These are phyloP conservation scores for Erebia aethiops DNA, from an alignment of 2,888 invertebrate genomes.

Conservation along the genomic window DNA sequence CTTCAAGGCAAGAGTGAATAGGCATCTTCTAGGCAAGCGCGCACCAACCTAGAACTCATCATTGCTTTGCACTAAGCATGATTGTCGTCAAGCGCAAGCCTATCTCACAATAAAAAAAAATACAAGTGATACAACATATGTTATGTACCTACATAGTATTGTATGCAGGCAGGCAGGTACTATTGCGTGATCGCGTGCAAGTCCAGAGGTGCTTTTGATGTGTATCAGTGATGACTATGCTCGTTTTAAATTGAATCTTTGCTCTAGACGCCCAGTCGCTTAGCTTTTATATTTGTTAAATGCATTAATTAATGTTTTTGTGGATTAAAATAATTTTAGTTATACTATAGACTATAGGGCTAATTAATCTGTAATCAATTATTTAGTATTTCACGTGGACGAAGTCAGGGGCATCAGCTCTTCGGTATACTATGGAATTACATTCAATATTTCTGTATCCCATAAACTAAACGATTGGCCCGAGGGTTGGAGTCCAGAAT, in stretches of 20 bases:
- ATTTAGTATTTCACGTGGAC: too few species aligned
- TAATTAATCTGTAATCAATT: too few species aligned
- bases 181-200: constrained; percentile 13
- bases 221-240: constrained; percentile 31
- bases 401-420: too few species aligned
- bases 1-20: too few species aligned
- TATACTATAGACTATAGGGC: too few species aligned
- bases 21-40: too few species aligned
- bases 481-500: neutral
- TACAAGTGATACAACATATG: neutral
- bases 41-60: too few species aligned
- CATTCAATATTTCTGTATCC: neutral
- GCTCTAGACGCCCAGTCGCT: constrained; percentile 11
- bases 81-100: too few species aligned
- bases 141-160: neutral
- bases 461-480: neutral
- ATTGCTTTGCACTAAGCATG: too few species aligned
- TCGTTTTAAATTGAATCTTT: constrained; percentile 37
- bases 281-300: neutral
- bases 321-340: neutral
- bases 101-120: too few species aligned
- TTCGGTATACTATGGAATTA: too few species aligned
- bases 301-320: neutral
- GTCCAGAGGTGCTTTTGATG: constrained; percentile 8
- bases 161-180: neutral